These are phyloP conservation scores for Vidua macroura DNA, from an alignment of 2,113 vertebrate genomes.

Conservation along the genomic window DNA sequence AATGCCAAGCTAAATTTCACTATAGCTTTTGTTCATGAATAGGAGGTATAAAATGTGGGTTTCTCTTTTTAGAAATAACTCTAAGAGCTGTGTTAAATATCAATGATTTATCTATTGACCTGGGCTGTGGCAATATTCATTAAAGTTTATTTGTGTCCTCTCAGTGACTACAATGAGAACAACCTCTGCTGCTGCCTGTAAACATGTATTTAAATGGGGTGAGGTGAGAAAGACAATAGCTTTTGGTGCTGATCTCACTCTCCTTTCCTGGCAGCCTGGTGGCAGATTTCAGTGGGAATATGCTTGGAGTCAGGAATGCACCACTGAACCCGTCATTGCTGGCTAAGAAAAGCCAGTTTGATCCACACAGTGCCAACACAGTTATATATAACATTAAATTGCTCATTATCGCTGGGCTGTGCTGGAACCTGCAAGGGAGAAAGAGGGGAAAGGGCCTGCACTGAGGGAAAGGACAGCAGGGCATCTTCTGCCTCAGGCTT, in stretches of 20 bases:
- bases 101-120: conserved; percentile 24
- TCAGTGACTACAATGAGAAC: background rate
- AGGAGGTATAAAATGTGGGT: background rate
- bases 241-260: background rate
- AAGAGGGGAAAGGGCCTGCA: background rate
- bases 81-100: conserved; percentile 35
- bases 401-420: background rate
- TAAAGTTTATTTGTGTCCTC: conserved; percentile 9
- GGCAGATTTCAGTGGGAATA: background rate
- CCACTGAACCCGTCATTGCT: background rate
- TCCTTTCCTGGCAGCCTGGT: background rate
- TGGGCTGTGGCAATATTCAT: conserved; percentile 17
- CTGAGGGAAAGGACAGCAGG: background rate
- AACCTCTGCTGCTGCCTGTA: background rate
- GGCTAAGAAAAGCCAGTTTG: background rate
- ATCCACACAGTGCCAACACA: background rate
- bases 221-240: conserved; percentile 23
- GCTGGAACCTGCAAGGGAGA: background rate
- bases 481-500: background rate
- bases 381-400: background rate
- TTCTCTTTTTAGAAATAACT: conserved; percentile 35
- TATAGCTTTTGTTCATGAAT: background rate
- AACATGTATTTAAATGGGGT: conserved; percentile 32
- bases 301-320: background rate
- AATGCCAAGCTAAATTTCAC: conserved; percentile 42